These are phyloP conservation scores for Cichladusa arquata DNA, from an alignment of 2,113 vertebrate genomes.

Conservation along the genomic window DNA sequence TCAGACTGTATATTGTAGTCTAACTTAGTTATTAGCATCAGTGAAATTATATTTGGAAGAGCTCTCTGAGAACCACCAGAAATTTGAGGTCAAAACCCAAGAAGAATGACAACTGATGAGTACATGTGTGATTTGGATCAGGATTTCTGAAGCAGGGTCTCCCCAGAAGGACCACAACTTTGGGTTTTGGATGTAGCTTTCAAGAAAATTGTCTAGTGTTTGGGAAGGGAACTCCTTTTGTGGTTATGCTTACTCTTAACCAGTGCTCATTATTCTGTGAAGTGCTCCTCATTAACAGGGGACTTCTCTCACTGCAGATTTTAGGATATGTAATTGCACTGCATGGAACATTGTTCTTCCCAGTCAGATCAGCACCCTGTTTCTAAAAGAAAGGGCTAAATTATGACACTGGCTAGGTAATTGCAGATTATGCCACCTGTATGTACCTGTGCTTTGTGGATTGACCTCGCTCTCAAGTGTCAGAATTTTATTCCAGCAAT, in stretches of 20 bases:
- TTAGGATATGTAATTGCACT: rapidly evolving
- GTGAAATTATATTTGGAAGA: background rate
- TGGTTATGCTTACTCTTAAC: background rate
- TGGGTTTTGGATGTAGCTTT: background rate
- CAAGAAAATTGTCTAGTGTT: background rate
- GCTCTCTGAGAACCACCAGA: background rate
- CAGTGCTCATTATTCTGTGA: background rate
- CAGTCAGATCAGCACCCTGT: background rate
- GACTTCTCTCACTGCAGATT: background rate
- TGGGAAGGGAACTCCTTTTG: rapidly evolving
- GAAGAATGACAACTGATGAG: background rate
- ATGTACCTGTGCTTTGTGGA: background rate
- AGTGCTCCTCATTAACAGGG: background rate
- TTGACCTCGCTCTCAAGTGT: rapidly evolving
- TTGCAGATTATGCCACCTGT: background rate
- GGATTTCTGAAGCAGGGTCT: background rate
- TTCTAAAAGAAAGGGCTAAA: background rate
- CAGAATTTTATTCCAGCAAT: background rate
- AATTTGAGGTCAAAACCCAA: background rate
- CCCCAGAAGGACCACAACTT: background rate
- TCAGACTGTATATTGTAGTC: background rate
- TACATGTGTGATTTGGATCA: background rate
- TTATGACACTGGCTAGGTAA: background rate
- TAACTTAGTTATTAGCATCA: background rate
- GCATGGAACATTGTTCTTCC: background rate